Base-by-base conservation (phyloP, 92 coral and sea anemone species). In the Porites evermanni region DNA sequence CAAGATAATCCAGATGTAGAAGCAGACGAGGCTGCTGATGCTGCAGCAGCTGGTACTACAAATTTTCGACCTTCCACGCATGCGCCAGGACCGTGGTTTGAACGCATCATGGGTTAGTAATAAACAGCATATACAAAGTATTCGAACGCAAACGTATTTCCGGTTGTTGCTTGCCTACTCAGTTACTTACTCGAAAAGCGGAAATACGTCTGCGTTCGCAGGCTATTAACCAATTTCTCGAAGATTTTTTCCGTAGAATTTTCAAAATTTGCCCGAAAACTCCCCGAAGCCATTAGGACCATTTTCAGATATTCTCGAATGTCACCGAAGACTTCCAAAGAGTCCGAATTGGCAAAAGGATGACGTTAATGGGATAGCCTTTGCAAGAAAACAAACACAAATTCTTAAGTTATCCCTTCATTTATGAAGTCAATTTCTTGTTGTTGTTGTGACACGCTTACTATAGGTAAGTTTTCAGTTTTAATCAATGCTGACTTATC, bases 21-120 rank as follows among this genome's bases (percentile, higher is more conserved):
- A 38, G 47, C 72, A 3, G 72, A 72, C 16, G 66, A 64, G 29
- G 73, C 66, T 23, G 77, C 54, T 44, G 67, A 73, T 64, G 73
- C 53, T 53, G 61, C 61, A 14, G 64, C 47, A 38, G 47, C 47
- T 56, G 12, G 13, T 56, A 56, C 67, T 18, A 4, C 67, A 63
- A 63, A 63, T 20, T 74, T 44, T 3, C 80, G 74, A 47, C 53
- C 87, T 7, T 73, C 64, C 4, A 52, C 67, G 14, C 47, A 56
- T 14, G 61, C 87, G 52, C 73, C 73, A 12, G 87, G 87, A 0
- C 91, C 91, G 17, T 88, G 91, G 91, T 81, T 88, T 64, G 87
- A 88, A 69, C 91, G 91, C 77, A 88, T 88, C 68, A 64, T 88
- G 58, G 91, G 91, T 87, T 50, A 19, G 86, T 78, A 7, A 13